A percentile compares a stretch with the other conserved stretches of the same genome.
Evolutionary conservation across 1,140 invertebrate species (phyloP).

Genomic region (Spodoptera frugiperda): DNA sequence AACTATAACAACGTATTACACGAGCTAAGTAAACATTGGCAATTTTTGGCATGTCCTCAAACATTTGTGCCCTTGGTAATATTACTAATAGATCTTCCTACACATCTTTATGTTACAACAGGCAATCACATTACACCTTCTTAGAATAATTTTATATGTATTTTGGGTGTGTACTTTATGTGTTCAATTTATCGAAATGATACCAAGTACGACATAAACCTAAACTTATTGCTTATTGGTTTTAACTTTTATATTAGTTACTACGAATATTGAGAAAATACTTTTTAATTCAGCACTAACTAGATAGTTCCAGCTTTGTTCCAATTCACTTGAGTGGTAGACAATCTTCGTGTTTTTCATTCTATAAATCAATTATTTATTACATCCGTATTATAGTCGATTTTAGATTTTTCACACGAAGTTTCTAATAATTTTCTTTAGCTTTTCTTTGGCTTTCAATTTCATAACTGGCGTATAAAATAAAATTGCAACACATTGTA

Average conservation of each 20-base stretch:
- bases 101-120: neutral
- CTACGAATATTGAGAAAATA: neutral
- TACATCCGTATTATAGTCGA: too few relatives aligned
- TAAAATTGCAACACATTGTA: too few relatives aligned
- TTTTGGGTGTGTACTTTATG: neutral
- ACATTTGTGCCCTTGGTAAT: slow-evolving; percentile 4
- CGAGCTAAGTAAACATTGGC: neutral
- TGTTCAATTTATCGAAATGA: neutral
- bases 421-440: too few relatives aligned
- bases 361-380: too few relatives aligned
- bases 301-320: too few relatives aligned
- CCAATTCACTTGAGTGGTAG: too few relatives aligned
- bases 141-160: too few relatives aligned
- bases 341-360: too few relatives aligned
- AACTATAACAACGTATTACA: neutral
- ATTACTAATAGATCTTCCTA: neutral
- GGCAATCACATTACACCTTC: neutral
- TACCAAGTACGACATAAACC: neutral
- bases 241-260: neutral
- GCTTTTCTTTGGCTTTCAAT: too few relatives aligned
- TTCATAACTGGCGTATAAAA: too few relatives aligned
- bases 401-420: too few relatives aligned
- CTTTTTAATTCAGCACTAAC: too few relatives aligned
- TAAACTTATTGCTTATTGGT: slow-evolving; percentile 11
- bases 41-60: slow-evolving; percentile 7